phyloP scores from a whole-genome alignment of 2,113 vertebrate genomes.

The Galeopterus variegatus region DNA sequence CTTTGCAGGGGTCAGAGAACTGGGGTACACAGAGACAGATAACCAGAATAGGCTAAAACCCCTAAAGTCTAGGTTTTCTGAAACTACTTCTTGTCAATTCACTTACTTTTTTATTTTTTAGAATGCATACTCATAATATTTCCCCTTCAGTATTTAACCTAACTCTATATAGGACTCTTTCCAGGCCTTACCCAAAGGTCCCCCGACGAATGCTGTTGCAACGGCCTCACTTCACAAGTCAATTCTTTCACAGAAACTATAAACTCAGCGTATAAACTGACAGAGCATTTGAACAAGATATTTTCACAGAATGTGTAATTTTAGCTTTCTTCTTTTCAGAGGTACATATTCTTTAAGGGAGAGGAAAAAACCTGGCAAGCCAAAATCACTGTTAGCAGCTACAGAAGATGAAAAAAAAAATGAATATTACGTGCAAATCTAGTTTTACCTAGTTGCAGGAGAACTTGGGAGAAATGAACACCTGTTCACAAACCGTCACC shows the following conservation, averaged over 20 bases:
- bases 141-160: neutral
- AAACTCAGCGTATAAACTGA: neutral
- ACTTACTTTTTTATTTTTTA: neutral
- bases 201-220: neutral
- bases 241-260: neutral
- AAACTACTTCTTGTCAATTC: neutral
- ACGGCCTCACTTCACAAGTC: neutral
- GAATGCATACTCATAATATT: neutral
- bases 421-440: neutral
- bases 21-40: neutral
- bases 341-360: neutral
- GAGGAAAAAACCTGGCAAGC: neutral
- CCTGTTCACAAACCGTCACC: constrained; percentile 47
- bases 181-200: neutral
- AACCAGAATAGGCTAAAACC: neutral
- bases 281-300: neutral
- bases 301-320: neutral
- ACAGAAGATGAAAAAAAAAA: neutral
- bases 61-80: neutral
- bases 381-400: neutral
- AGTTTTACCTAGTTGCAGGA: neutral
- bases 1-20: neutral
- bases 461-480: neutral
- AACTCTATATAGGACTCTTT: neutral
- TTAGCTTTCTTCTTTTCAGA: constrained; percentile 29